phyloP scores from a whole-genome alignment of 2,797 vertebrate genomes.

The Lagothrix lagotricha region DNA sequence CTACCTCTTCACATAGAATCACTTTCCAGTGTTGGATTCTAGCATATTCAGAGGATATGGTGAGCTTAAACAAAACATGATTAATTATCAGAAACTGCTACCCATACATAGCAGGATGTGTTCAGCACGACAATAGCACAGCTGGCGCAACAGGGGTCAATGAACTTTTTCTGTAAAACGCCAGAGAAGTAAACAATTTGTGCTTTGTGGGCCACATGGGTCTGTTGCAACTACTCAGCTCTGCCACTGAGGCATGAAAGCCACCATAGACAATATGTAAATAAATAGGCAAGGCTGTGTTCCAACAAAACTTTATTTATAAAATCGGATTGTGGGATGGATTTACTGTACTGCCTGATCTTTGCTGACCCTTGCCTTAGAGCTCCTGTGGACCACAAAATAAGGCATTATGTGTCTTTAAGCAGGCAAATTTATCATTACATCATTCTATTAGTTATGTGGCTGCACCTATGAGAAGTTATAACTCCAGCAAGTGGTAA shows the following conservation, averaged over 20 bases:
- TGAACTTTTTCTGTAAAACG: neutral
- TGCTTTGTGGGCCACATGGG: neutral
- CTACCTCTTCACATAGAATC: neutral
- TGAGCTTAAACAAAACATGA: conserved; percentile 9
- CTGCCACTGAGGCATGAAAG: neutral
- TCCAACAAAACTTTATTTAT: conserved; percentile 1
- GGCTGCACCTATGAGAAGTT: neutral
- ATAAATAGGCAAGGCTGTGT: neutral
- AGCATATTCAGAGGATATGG: neutral
- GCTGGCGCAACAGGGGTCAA: neutral
- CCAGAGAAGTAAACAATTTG: neutral
- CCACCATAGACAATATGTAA: neutral
- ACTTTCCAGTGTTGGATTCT: neutral
- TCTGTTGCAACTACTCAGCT: neutral
- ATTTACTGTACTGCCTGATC: neutral
- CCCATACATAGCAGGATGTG: no score
- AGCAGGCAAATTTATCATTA: neutral
- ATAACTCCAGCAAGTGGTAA: neutral
- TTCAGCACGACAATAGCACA: neutral
- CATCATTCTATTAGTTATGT: neutral
- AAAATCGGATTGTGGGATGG: neutral
- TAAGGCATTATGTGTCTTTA: neutral
- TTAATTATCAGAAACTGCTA: neutral
- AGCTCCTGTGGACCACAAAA: neutral
- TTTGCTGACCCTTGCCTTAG: neutral